Base-by-base conservation (phyloP, 1,140 invertebrate species). In the Phortica variegata region DNA sequence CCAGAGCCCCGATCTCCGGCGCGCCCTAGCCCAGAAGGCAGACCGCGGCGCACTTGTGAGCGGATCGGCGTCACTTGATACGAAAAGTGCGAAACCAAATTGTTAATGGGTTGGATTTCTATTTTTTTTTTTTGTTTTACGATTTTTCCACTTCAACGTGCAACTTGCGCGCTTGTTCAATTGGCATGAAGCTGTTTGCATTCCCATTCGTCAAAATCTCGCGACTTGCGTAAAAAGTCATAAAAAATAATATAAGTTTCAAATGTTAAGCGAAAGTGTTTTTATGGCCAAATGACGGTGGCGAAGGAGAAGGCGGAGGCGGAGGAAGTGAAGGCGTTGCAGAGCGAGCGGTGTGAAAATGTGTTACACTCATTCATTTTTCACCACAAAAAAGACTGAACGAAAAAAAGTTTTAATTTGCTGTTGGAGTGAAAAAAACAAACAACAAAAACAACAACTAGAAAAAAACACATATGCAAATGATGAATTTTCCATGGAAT, bases 401-500 rank as follows among this genome's bases (percentile, higher is more conserved):
- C 12, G 6, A 6, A 29, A 29, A 29, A 12, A 12, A 12, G 26
- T 12, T 29, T 12, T 29, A 12, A 6, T 6, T 29, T 12, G 26
- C 6, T 12, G 26, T 29, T 12, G 26, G 12, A 6, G 26, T 29
- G 6, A 29, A 29, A 6, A 12, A 6, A 29, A 6, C 6, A 6
- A 12, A 7, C 26, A 29, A 29, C 26, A 12, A 7, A 29, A 12
- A 6, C 26, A 12, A 12, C 26, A 12, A 7, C 26, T n/a, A n/a
- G n/a, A n/a, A n/a, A n/a, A n/a, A n/a, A n/a, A n/a, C n/a, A n/a
- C 23, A 26, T 58, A 65, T 65, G 26, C 26, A 29, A 12, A 7
- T 29, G 29, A 34, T 37, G 13, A 40, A 42, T 53, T 47, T 65
- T 71, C 54, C 61, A 53, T 57, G 52, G 59, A 70, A 70, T 59